Evolutionary conservation across 2,113 vertebrate species (phyloP).

Genomic region (Peromyscus californicus): DNA sequence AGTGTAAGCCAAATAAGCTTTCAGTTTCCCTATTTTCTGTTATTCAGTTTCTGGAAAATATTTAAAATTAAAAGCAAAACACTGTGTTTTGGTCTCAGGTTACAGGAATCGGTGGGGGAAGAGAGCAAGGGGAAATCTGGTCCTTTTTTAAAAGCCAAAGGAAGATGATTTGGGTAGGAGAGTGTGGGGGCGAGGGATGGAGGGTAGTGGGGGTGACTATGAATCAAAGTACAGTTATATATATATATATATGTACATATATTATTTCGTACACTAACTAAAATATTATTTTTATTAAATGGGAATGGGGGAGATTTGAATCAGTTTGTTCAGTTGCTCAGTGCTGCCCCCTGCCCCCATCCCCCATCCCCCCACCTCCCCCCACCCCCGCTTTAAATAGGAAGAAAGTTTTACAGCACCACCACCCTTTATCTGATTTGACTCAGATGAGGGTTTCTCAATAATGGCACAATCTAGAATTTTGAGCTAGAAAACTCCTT

Average conservation of each 20-base stretch:
- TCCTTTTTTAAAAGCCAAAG: neutral
- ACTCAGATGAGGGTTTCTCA: neutral
- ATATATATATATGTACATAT: neutral
- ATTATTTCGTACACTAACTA: neutral
- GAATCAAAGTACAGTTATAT: neutral
- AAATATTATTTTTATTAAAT: neutral
- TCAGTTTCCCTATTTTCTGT: neutral
- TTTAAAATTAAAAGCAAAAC: neutral
- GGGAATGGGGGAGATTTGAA: too few relatives aligned
- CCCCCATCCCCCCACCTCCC: too few relatives aligned
- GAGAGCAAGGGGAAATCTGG: neutral
- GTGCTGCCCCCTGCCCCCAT: neutral
- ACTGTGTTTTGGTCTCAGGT: neutral
- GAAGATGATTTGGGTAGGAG: neutral
- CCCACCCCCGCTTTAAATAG: neutral
- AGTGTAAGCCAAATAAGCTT: neutral
- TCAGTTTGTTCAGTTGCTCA: neutral
- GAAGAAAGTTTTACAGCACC: neutral
- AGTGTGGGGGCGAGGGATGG: neutral
- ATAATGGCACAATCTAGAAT: neutral
- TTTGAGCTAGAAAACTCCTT: neutral
- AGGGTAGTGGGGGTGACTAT: neutral
- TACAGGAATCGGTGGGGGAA: neutral
- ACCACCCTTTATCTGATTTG: neutral
- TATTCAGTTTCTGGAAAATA: neutral